Conservation (phyloP, 2,797 vertebrate genomes). For the Pelobates cultripes region DNA sequence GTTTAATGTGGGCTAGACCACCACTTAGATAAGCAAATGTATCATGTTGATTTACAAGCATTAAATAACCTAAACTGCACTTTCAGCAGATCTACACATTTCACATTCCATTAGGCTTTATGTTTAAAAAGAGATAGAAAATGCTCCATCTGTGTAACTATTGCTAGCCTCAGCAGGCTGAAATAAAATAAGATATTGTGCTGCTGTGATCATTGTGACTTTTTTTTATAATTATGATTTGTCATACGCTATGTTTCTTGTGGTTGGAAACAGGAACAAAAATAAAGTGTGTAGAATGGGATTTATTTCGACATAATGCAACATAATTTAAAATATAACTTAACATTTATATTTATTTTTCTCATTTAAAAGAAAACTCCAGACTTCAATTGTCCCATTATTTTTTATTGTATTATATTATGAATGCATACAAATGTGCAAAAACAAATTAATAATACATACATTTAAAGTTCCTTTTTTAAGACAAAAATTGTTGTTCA, state of each 20-base stretch:
- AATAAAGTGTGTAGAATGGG: background rate
- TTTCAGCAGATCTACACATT: conserved; percentile 53
- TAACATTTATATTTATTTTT: background rate
- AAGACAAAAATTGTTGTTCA: no score
- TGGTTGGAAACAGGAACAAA: conserved; percentile 8
- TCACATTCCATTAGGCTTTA: conserved; percentile 57
- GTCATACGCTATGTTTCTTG: conserved; percentile 28
- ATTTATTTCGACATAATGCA: background rate
- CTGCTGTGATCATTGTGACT: conserved; percentile 50
- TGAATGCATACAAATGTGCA: no score
- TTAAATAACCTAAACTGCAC: conserved; percentile 50
- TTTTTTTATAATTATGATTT: conserved; percentile 51
- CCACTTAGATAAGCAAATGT: conserved; percentile 33
- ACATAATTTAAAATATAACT: background rate
- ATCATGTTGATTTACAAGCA: conserved; percentile 54
- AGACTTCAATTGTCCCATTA: no score
- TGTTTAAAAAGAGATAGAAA: conserved; percentile 54
- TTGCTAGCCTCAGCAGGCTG: conserved; percentile 54
- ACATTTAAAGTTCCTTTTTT: no score
- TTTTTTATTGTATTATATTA: no score
- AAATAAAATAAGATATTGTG: conserved; percentile 50
- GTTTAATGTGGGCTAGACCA: conserved; percentile 33
- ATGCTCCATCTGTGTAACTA: conserved; percentile 53
- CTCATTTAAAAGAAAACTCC: no score
- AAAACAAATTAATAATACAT: no score